Evolutionary conservation across 2,888 invertebrate genomes (phyloP).

Genomic region (Trypoxylon attenuatum): DNA sequence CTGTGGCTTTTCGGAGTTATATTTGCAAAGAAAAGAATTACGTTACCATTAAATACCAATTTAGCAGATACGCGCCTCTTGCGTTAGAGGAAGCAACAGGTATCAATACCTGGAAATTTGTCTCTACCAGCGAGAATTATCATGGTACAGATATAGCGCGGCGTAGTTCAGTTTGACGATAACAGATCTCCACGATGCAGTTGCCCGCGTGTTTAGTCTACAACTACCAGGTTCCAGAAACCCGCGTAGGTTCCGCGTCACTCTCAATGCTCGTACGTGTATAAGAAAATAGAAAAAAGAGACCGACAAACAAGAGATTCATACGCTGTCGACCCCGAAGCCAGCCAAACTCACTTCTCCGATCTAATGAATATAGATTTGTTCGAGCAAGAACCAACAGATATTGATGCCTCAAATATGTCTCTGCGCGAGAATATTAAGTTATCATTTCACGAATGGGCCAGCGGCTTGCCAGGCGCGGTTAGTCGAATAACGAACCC

Average conservation of each 20-base stretch:
- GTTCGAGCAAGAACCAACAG: slow-evolving; percentile 47
- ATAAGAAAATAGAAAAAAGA: too few relatives aligned
- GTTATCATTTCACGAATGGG: slow-evolving; percentile 46
- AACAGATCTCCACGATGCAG: too few relatives aligned
- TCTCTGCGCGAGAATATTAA: slow-evolving; percentile 49
- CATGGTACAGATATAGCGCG: not conserved
- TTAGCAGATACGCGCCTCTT: too few relatives aligned
- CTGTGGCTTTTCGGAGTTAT: too few relatives aligned
- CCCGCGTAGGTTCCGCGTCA: too few relatives aligned
- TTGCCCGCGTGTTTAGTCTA: too few relatives aligned
- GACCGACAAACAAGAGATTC: slow-evolving; percentile 36
- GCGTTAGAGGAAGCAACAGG: slow-evolving; percentile 40
- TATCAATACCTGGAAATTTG: slow-evolving; percentile 51
- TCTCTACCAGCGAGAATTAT: slow-evolving; percentile 24
- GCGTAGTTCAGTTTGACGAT: too few relatives aligned
- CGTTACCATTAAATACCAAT: too few relatives aligned
- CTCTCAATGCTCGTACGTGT: too few relatives aligned
- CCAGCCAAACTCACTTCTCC: slow-evolving; percentile 36
- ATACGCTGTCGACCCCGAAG: slow-evolving; percentile 40
- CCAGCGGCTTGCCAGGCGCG: not conserved
- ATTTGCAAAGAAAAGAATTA: too few relatives aligned
- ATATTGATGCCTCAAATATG: slow-evolving; percentile 52
- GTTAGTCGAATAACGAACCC: slow-evolving; percentile 7
- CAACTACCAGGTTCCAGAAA: too few relatives aligned
- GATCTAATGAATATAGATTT: slow-evolving; percentile 57